Evolutionary conservation across 2,797 vertebrate species (phyloP).

Genomic region (Paedocypris micromegethes): DNA sequence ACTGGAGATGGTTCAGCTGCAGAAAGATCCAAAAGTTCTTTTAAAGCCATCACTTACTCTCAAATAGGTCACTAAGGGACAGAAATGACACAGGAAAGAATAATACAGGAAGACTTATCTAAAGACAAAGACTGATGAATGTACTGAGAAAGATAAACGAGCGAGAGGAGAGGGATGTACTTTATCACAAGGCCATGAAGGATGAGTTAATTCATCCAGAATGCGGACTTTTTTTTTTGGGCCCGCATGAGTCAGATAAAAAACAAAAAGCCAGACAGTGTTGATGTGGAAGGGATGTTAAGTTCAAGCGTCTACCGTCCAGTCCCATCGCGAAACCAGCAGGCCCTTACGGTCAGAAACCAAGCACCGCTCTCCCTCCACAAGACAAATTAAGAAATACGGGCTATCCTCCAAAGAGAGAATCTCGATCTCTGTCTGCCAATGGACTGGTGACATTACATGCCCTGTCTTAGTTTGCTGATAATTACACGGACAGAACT

Average conservation of each 20-base stretch:
- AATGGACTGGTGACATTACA: slow-evolving; percentile 13
- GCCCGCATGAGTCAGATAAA: slow-evolving; percentile 3
- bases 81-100: not conserved
- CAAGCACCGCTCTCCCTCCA: not conserved
- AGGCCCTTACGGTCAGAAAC: not conserved
- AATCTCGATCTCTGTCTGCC: not conserved
- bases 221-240: slow-evolving; percentile 7
- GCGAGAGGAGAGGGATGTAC: not conserved
- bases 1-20: slow-evolving; percentile 4
- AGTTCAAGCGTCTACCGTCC: slow-evolving; percentile 5
- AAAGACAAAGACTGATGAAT: slow-evolving; percentile 21
- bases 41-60: slow-evolving; percentile 21
- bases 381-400: slow-evolving; percentile 13
- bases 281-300: slow-evolving; percentile 15
- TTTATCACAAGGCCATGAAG: slow-evolving; percentile 9
- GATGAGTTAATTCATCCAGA: slow-evolving; percentile 12
- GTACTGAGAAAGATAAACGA: slow-evolving; percentile 7
- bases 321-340: not conserved
- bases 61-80: slow-evolving; percentile 16
- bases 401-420: slow-evolving; percentile 6
- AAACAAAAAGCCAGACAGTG: slow-evolving; percentile 5
- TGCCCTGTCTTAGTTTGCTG: slow-evolving; percentile 6
- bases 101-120: slow-evolving; percentile 7
- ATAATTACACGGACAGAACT: slow-evolving; percentile 26
- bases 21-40: slow-evolving; percentile 26